Conservation (phyloP, 2,888 invertebrate species). For the Hypsopygia costalis region DNA sequence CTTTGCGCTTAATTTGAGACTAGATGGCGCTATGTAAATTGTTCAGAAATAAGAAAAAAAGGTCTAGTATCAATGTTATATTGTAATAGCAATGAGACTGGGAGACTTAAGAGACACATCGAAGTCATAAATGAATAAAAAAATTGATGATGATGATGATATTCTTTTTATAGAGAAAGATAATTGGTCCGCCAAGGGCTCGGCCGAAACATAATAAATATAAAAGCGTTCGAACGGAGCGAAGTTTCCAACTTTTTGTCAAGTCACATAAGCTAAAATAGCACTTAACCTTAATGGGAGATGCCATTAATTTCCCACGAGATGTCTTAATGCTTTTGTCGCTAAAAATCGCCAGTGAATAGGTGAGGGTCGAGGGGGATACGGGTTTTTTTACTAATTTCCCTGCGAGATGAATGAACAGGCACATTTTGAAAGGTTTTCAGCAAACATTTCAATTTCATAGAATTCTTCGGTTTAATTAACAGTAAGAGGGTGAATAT, state of each 20-base stretch:
- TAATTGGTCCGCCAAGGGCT: background rate
- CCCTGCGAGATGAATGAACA: conserved; percentile 24
- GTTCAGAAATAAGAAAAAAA: no score
- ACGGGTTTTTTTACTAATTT: conserved; percentile 37
- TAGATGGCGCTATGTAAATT: no score
- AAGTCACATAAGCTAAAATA: conserved; percentile 67
- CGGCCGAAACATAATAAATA: conserved; percentile 28
- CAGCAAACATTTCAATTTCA: conserved; percentile 29
- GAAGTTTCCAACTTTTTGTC: conserved; percentile 54
- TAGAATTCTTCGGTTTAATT: no score
- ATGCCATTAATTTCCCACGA: conserved; percentile 61
- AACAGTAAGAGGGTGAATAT: no score
- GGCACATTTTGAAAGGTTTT: conserved; percentile 25
- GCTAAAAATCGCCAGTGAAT: conserved; percentile 47
- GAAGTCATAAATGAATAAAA: no score
- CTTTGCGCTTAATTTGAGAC: no score
- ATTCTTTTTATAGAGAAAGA: no score
- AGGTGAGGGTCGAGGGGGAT: conserved; percentile 32
- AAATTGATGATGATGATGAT: no score
- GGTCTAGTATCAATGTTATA: no score
- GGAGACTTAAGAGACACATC: no score
- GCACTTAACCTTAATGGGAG: conserved; percentile 67
- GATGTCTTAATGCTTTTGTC: conserved; percentile 62
- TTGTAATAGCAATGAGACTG: no score
- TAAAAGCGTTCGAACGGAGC: conserved; percentile 32